Evolutionary conservation across 2,113 vertebrate genomes (phyloP).

Genomic region (Channa argus): DNA sequence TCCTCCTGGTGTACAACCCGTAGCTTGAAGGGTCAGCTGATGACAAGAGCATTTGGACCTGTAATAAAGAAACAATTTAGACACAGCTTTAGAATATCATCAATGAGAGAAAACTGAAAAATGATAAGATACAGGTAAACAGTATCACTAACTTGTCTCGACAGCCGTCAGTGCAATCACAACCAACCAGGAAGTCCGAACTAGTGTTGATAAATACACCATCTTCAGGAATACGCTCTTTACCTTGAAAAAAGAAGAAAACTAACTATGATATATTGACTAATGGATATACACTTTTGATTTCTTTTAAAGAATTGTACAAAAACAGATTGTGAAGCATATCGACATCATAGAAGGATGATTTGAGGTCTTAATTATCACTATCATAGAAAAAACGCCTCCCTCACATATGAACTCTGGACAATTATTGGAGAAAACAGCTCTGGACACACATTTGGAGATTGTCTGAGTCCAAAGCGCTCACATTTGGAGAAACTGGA

Average conservation of each 20-base stretch:
- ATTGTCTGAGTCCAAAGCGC: no score
- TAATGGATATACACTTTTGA: no score
- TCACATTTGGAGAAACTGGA: no score
- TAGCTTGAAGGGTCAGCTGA: constrained; percentile 94
- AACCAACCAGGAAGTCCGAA: constrained; percentile 94
- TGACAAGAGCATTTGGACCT: constrained; percentile 97
- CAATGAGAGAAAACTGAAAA: background rate
- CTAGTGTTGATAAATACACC: constrained; percentile 96
- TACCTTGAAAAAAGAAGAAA: constrained; percentile 59
- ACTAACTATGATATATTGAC: background rate
- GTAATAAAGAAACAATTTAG: constrained; percentile 28
- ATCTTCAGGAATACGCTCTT: constrained; percentile 94
- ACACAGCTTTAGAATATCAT: background rate
- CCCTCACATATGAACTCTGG: no score
- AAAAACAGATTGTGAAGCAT: no score
- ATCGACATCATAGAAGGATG: no score
- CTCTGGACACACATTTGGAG: no score
- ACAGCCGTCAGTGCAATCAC: constrained; percentile 95
- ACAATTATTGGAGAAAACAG: no score
- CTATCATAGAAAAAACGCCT: no score
- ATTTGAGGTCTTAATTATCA: no score
- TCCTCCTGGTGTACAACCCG: constrained; percentile 92
- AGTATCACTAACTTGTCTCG: constrained; percentile 90
- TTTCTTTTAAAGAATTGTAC: no score
- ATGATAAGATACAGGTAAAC: background rate